A percentile compares a stretch with the other conserved stretches of the same genome.
Conservation (phyloP, 2,797 vertebrate genomes). For the Phalanger gymnotis region DNA sequence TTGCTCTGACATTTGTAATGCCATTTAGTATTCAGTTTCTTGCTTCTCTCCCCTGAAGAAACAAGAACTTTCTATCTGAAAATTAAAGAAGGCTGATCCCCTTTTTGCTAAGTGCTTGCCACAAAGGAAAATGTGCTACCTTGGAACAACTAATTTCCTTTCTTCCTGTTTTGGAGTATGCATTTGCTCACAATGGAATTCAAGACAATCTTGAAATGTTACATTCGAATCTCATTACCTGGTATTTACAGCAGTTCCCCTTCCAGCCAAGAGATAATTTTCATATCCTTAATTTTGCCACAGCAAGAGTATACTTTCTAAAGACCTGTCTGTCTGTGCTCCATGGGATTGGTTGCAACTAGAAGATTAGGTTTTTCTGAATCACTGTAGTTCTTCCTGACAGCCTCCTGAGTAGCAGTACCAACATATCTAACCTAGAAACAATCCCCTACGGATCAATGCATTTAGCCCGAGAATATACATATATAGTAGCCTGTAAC, state of each 20-base stretch:
- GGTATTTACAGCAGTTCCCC: conserved; percentile 66
- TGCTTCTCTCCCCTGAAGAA: conserved; percentile 55
- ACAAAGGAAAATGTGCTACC: conserved; percentile 52
- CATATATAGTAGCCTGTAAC: not conserved
- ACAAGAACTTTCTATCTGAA: conserved; percentile 52
- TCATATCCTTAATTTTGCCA: conserved; percentile 59
- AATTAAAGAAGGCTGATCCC: conserved; percentile 57
- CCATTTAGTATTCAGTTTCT: conserved; percentile 62
- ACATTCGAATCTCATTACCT: conserved; percentile 70
- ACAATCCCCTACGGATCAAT: conserved; percentile 17
- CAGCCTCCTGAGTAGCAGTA: not conserved
- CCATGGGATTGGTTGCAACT: conserved; percentile 19
- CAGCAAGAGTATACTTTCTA: conserved; percentile 54
- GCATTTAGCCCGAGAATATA: conserved; percentile 21
- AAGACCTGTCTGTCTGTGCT: not conserved
- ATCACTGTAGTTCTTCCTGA: not conserved
- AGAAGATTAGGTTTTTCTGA: conserved; percentile 19
- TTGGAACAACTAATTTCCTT: conserved; percentile 31
- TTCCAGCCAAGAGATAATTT: conserved; percentile 69
- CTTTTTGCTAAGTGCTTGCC: not conserved
- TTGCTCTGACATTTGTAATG: conserved; percentile 61
- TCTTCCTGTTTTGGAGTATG: conserved; percentile 51
- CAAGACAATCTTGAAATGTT: conserved; percentile 66
- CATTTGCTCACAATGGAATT: conserved; percentile 56
- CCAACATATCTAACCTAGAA: conserved; percentile 1